Evolutionary conservation across 2,797 vertebrate species (phyloP).

Genomic region (Danio jaintianensis): DNA sequence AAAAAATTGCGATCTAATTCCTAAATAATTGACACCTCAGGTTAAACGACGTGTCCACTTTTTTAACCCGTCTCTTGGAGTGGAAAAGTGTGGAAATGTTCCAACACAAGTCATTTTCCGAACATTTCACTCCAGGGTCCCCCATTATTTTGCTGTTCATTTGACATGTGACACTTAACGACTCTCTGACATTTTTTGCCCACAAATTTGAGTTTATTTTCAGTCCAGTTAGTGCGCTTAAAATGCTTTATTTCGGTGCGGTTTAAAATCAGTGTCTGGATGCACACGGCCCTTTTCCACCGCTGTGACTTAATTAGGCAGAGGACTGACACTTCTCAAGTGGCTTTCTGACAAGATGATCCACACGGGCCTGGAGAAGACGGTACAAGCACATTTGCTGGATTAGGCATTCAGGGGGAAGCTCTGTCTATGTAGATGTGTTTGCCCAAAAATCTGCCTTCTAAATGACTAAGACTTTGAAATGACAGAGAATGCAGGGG

Average conservation of each 20-base stretch:
- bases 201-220: conserved; percentile 60
- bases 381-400: conserved; percentile 60
- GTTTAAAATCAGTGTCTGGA: conserved; percentile 63
- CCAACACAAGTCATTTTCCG: conserved; percentile 56
- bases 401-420: conserved; percentile 58
- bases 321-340: conserved; percentile 67
- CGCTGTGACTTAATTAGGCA: conserved; percentile 66
- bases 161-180: conserved; percentile 63
- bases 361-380: conserved; percentile 49
- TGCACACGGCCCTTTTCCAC: conserved; percentile 58
- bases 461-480: conserved; percentile 38
- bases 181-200: conserved; percentile 55
- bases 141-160: conserved; percentile 63
- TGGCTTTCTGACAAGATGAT: conserved; percentile 62
- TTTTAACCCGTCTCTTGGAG: conserved; percentile 56
- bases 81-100: conserved; percentile 55
- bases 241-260: conserved; percentile 60
- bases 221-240: conserved; percentile 60
- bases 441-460: conserved; percentile 40
- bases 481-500: conserved; percentile 32
- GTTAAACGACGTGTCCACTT: conserved; percentile 58
- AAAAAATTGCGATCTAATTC: not conserved
- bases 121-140: conserved; percentile 50
- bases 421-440: conserved; percentile 52
- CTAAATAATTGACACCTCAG: conserved; percentile 52